Conservation (phyloP, 2,797 vertebrate species). For the Acipenser transmontanus region DNA sequence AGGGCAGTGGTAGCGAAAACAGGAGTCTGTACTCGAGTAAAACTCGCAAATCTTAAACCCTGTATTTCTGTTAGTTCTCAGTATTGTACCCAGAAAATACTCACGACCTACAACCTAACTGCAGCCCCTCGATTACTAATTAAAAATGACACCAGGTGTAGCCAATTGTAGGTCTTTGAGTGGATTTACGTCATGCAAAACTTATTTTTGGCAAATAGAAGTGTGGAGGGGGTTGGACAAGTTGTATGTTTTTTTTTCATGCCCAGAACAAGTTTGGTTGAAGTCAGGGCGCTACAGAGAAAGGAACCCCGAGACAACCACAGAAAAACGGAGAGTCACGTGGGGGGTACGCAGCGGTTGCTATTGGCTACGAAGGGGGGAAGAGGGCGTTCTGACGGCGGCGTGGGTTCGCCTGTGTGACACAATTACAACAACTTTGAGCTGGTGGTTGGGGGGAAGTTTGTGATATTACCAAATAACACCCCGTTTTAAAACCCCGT, state of each 20-base stretch:
- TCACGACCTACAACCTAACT: slow-evolving; percentile 13
- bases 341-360: slow-evolving; percentile 32
- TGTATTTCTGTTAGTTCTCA: no score
- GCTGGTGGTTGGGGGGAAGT: slow-evolving; percentile 82
- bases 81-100: no score
- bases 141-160: slow-evolving; percentile 29
- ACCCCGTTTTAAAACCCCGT: slow-evolving; percentile 39
- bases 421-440: slow-evolving; percentile 99
- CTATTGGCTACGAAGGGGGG: slow-evolving; percentile 41
- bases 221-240: slow-evolving; percentile 30
- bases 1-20: no score
- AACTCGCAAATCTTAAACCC: no score
- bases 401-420: slow-evolving; percentile 90
- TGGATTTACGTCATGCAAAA: slow-evolving; percentile 45
- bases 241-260: slow-evolving; percentile 34
- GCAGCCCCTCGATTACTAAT: slow-evolving; percentile 1
- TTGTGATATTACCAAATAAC: slow-evolving; percentile 70
- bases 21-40: no score
- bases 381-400: slow-evolving; percentile 68
- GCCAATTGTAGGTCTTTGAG: slow-evolving; percentile 38
- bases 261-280: slow-evolving; percentile 38
- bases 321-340: slow-evolving; percentile 53
- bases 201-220: slow-evolving; percentile 50
- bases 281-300: slow-evolving; percentile 26
- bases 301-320: slow-evolving; percentile 40